Percentiles rank a stretch among this genome's conserved stretches.
phyloP scores from a whole-genome alignment of 2,888 invertebrate genomes.

The Ennomos quercinarius region DNA sequence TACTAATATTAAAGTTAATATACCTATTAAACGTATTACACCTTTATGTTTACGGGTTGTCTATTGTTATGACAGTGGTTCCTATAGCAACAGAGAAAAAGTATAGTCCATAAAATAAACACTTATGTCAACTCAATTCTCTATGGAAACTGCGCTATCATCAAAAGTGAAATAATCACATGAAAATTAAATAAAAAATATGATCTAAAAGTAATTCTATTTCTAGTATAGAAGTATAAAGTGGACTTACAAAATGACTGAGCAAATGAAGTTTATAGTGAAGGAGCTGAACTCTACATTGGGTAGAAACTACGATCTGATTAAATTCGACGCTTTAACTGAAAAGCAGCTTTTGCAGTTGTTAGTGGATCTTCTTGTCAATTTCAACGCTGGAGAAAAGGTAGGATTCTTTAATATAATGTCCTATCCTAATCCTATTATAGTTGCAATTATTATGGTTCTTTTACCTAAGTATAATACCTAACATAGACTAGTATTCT shows the following conservation, averaged over 20 bases:
- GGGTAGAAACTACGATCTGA: constrained; percentile 91
- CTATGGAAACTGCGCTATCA: constrained; percentile 10
- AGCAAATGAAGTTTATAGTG: constrained; percentile 89
- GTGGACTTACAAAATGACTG: constrained; percentile 79
- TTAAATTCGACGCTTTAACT: constrained; percentile 93
- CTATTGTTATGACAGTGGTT: too few relatives aligned
- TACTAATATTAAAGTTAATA: too few relatives aligned
- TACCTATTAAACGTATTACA: too few relatives aligned
- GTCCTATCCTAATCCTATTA: too few relatives aligned
- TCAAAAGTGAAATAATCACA: background rate
- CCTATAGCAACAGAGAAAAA: too few relatives aligned
- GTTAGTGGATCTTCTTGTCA: constrained; percentile 90
- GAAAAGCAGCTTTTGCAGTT: constrained; percentile 91
- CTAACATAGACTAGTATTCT: too few relatives aligned
- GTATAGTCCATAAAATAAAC: background rate
- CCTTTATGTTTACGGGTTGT: too few relatives aligned
- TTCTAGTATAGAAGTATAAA: too few relatives aligned
- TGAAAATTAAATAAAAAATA: too few relatives aligned
- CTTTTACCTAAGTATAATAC: too few relatives aligned
- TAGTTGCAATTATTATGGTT: too few relatives aligned
- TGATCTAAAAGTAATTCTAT: too few relatives aligned
- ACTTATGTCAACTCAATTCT: background rate
- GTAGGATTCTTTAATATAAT: constrained; percentile 50
- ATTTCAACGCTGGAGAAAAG: constrained; percentile 88
- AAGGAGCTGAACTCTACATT: constrained; percentile 90